phyloP scores from a whole-genome alignment of 2,113 vertebrate genomes.

The Eulemur macaco region DNA sequence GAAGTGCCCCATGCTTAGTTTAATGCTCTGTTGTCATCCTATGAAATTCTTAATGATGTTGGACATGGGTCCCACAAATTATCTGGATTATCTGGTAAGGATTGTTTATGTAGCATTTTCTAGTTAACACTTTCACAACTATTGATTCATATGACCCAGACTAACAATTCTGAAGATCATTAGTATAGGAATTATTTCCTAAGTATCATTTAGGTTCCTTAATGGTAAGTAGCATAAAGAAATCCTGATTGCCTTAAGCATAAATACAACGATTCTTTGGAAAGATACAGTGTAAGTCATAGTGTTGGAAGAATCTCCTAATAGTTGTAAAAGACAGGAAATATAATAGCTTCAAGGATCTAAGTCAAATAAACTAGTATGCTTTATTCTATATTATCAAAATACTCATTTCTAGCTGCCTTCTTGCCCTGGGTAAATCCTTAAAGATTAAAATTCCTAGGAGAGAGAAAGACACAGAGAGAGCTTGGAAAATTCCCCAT shows the following conservation, averaged over 20 bases:
- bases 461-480: not conserved
- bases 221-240: not conserved
- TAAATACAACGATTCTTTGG: not conserved
- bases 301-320: not conserved
- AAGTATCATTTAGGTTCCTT: not conserved
- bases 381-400: not conserved
- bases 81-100: not conserved
- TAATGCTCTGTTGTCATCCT: not conserved
- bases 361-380: accelerated
- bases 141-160: not conserved
- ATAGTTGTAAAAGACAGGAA: not conserved
- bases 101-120: not conserved
- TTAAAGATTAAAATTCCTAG: not conserved
- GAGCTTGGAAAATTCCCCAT: not conserved
- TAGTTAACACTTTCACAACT: not conserved
- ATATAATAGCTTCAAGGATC: not conserved
- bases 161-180: not conserved
- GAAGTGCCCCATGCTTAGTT: not conserved
- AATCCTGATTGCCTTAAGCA: not conserved
- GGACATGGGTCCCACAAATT: not conserved
- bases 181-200: not conserved
- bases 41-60: not conserved
- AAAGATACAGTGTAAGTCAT: not conserved
- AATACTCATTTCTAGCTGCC: not conserved
- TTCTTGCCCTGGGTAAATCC: not conserved